Percentiles rank a stretch among this genome's conserved stretches.
Evolutionary conservation across 2,113 vertebrate species (phyloP).

Genomic region (Thunnus thynnus): DNA sequence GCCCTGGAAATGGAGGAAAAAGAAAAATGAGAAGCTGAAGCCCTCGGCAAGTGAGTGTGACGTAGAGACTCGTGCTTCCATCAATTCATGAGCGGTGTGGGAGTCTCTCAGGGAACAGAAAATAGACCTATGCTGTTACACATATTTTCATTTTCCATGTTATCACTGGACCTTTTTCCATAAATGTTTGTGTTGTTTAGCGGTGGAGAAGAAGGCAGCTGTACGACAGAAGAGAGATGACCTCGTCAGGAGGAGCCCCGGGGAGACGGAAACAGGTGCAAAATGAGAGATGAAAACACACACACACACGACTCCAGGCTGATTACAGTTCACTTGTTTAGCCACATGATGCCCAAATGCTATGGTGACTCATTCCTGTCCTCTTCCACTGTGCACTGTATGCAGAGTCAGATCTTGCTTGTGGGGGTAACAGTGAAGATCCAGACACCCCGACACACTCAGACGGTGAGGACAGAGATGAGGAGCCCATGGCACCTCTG

Average conservation of each 20-base stretch:
- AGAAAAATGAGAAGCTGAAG: slow-evolving; percentile 96
- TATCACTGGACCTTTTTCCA: neutral
- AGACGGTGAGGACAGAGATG: slow-evolving; percentile 79
- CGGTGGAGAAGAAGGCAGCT: slow-evolving; percentile 91
- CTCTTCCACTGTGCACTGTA: neutral
- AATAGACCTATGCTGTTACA: neutral
- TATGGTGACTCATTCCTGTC: neutral
- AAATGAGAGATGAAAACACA: slow-evolving; percentile 7
- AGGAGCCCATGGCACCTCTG: slow-evolving; percentile 74
- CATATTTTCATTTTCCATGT: neutral
- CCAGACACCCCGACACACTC: slow-evolving; percentile 75
- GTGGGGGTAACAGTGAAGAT: slow-evolving; percentile 75
- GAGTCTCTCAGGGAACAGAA: neutral
- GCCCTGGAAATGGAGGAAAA: slow-evolving; percentile 99
- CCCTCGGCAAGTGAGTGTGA: slow-evolving; percentile 87
- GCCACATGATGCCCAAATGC: slow-evolving; percentile 32
- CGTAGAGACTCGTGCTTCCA: fast-evolving
- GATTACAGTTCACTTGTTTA: slow-evolving; percentile 29
- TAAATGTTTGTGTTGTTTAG: slow-evolving; percentile 76
- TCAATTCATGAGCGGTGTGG: neutral
- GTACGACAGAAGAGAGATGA: slow-evolving; percentile 89
- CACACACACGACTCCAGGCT: slow-evolving; percentile 30
- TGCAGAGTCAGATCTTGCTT: slow-evolving; percentile 79
- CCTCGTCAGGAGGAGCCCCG: slow-evolving; percentile 88
- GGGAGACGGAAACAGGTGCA: slow-evolving; percentile 90